These are phyloP conservation scores for Drosophila longiperda DNA, from an alignment of 2,888 invertebrate genomes.

Conservation along the genomic window DNA sequence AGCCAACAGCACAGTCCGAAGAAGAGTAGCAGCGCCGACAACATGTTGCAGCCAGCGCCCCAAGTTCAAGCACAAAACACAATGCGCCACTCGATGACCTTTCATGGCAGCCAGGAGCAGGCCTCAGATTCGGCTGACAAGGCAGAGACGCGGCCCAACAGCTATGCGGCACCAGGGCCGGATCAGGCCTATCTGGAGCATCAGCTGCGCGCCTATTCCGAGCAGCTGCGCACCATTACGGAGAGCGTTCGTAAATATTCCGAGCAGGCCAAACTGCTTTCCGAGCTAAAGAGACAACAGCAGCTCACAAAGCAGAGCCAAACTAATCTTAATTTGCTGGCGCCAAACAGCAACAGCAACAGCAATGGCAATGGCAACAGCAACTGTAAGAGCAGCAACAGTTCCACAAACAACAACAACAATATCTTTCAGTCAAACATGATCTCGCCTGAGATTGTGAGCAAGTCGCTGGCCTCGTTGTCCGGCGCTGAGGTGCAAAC, in stretches of 20 bases:
- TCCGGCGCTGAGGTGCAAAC: constrained; percentile 82
- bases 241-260: constrained; percentile 85
- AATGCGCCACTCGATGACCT: constrained; percentile 84
- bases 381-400: constrained; percentile 21
- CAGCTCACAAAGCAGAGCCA: constrained; percentile 78
- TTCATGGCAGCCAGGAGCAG: constrained; percentile 80
- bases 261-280: constrained; percentile 84
- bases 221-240: constrained; percentile 84
- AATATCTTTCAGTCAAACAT: constrained; percentile 79
- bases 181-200: constrained; percentile 85
- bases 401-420: constrained; percentile 29
- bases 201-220: constrained; percentile 84
- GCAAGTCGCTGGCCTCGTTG: constrained; percentile 82
- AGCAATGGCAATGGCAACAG: constrained; percentile 9
- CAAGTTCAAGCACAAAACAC: constrained; percentile 42
- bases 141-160: constrained; percentile 74
- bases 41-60: constrained; percentile 61
- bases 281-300: constrained; percentile 84
- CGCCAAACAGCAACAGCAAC: constrained; percentile 49
- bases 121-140: constrained; percentile 51
- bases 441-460: constrained; percentile 83
- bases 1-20: constrained; percentile 71
- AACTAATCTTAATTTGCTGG: constrained; percentile 63
- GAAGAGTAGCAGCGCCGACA: constrained; percentile 82
- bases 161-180: constrained; percentile 83